Percentiles rank a stretch among this genome's conserved stretches.
Evolutionary conservation across 1,140 invertebrate species (phyloP).

Genomic region (Galendromus occidentalis): DNA sequence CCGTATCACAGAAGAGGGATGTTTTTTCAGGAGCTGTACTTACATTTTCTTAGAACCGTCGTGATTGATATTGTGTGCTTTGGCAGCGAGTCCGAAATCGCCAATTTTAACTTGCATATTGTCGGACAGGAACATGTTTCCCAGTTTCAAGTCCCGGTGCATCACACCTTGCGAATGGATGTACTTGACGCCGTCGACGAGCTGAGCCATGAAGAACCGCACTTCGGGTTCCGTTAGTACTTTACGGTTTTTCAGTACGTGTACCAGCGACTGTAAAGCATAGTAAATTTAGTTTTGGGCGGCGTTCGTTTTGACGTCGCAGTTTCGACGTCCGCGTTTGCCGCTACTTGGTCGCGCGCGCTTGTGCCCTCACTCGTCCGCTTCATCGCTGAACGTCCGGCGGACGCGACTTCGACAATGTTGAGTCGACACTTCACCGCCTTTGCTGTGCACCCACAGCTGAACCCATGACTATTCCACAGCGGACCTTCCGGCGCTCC

Average conservation of each 20-base stretch:
- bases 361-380: too few relatives aligned
- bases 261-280: constrained; percentile 33
- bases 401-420: too few relatives aligned
- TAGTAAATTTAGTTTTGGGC: too few relatives aligned
- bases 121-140: constrained; percentile 87
- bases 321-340: too few relatives aligned
- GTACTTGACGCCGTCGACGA: constrained; percentile 75
- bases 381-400: too few relatives aligned
- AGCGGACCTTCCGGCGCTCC: too few relatives aligned
- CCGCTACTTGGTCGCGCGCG: too few relatives aligned
- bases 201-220: constrained; percentile 81
- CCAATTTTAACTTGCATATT: constrained; percentile 89
- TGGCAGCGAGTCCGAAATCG: constrained; percentile 88
- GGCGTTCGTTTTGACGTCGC: too few relatives aligned
- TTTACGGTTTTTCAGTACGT: constrained; percentile 60
- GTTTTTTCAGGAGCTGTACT: constrained; percentile 19
- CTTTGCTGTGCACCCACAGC: too few relatives aligned
- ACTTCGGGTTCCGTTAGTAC: constrained; percentile 88
- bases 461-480: too few relatives aligned
- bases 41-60: constrained; percentile 58
- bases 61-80: constrained; percentile 42
- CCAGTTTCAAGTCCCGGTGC: constrained; percentile 87
- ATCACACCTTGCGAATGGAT: constrained; percentile 69
- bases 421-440: too few relatives aligned
- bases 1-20: too few relatives aligned